Evolutionary conservation across 2,888 invertebrate genomes (phyloP), one percentile per base, ranked within the genome.

Genomic region (Plagiodera versicolora): DNA sequence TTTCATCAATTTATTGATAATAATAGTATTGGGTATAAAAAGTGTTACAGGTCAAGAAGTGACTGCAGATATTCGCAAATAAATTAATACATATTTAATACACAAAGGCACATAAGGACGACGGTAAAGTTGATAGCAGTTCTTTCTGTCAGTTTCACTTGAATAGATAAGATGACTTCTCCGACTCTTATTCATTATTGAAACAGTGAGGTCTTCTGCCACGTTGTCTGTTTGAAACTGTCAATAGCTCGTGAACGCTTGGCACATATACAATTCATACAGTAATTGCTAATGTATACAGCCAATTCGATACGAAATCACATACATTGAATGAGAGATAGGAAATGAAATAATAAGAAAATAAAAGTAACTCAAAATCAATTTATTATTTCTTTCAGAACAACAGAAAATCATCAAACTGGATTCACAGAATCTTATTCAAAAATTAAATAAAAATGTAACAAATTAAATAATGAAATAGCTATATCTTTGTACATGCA

Each of bases 401-500:
- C 70, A 74, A 73, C 71, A 72, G 69, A 72, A 74, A 73, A 69
- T 67, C 63, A 69, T 72, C 71, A 74, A 70, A 74, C 67, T 58
- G 71, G 70, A 75, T 72, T 73, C 74, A 72, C 69, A 70, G 72
- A 75, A 73, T 74, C 72, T 67, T 63, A 67, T 68, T 68, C 69
- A 70, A 63, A 70, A 75, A 73, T 73, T 72, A 74, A 74, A 74
- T 75, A 75, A 69, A 72, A 73, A 74, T 74, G 66, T 74, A 76
- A 76, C 74, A 75, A 75, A 73, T 74, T 74, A 73, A 75, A 74
- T 74, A 74, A 71, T 74, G 75, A 75, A 75, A 75, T 75, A 76
- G 74, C 72, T 72, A 73, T 75, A 70, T 74, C 71, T 77, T 77
- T 77, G 76, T 77, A 77, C 77, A 77, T 73, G 75, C 76, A 73